Percentiles rank a stretch among this genome's conserved stretches.
phyloP scores from a whole-genome alignment of 2,113 vertebrate species.

The Tamias sibiricus region DNA sequence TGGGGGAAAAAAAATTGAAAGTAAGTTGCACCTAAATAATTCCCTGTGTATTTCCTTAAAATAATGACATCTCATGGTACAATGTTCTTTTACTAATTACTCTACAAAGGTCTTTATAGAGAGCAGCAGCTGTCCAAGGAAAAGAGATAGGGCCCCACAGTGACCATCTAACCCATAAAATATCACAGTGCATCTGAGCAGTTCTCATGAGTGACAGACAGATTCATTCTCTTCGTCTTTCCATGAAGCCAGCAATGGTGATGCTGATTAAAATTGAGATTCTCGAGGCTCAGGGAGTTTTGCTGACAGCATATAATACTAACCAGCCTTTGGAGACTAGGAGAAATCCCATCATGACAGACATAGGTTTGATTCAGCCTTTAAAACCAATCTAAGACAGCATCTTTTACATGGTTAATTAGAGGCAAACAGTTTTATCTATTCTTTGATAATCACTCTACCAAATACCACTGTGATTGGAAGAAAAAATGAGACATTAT shows the following conservation, averaged over 20 bases:
- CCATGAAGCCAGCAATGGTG: not conserved
- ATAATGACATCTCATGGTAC: accelerated
- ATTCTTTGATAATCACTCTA: not conserved
- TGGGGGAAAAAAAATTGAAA: not conserved
- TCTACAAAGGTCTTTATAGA: not conserved
- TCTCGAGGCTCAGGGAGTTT: not conserved
- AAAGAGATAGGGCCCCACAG: accelerated
- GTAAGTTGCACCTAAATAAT: not conserved
- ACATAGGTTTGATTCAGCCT: not conserved
- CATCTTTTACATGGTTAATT: not conserved
- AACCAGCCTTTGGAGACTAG: not conserved
- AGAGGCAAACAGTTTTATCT: not conserved
- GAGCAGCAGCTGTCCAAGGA: not conserved
- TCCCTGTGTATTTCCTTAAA: not conserved
- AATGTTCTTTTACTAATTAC: not conserved
- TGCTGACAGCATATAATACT: not conserved
- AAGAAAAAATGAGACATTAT: not conserved
- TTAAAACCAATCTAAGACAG: not conserved
- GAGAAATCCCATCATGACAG: not conserved
- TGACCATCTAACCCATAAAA: accelerated
- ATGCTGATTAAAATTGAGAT: slow-evolving; percentile 12
- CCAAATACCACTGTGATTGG: not conserved
- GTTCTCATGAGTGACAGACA: not conserved
- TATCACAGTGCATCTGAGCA: accelerated
- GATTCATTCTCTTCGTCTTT: not conserved